A percentile compares a stretch with the other conserved stretches of the same genome.
phyloP scores from a whole-genome alignment of 2,113 vertebrate genomes.

The Pangasianodon hypophthalmus region DNA sequence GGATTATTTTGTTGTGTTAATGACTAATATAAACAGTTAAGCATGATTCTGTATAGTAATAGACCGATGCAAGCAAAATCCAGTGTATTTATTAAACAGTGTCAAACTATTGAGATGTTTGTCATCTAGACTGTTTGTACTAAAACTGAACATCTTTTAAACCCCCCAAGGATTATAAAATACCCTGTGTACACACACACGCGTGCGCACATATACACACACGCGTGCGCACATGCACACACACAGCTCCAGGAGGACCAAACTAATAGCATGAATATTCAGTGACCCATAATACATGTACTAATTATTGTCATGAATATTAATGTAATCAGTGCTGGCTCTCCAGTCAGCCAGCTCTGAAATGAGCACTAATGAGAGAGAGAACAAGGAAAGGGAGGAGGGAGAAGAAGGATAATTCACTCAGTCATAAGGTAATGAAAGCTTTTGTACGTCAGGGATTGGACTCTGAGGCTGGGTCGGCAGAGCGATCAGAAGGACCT shows the following conservation, averaged over 20 bases:
- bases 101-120: neutral
- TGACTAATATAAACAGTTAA: neutral
- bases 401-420: slow-evolving; percentile 54
- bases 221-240: slow-evolving; percentile 69
- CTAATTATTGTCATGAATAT: slow-evolving; percentile 99
- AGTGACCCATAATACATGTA: slow-evolving; percentile 92
- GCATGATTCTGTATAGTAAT: no score
- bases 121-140: neutral
- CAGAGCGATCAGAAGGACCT: slow-evolving; percentile 68
- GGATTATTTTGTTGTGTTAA: neutral
- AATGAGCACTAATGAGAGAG: slow-evolving; percentile 93
- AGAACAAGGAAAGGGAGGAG: slow-evolving; percentile 57
- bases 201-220: slow-evolving; percentile 17
- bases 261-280: slow-evolving; percentile 99
- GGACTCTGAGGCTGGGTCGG: slow-evolving; percentile 56
- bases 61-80: neutral
- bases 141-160: slow-evolving; percentile 41
- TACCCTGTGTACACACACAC: neutral
- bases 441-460: slow-evolving; percentile 60
- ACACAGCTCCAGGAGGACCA: slow-evolving; percentile 84
- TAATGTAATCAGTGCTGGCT: slow-evolving; percentile 90
- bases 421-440: slow-evolving; percentile 53
- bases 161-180: slow-evolving; percentile 46
- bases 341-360: slow-evolving; percentile 86
- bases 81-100: neutral